These are phyloP conservation scores for Gobio gobio DNA, from an alignment of 2,113 vertebrate genomes.

Conservation along the genomic window DNA sequence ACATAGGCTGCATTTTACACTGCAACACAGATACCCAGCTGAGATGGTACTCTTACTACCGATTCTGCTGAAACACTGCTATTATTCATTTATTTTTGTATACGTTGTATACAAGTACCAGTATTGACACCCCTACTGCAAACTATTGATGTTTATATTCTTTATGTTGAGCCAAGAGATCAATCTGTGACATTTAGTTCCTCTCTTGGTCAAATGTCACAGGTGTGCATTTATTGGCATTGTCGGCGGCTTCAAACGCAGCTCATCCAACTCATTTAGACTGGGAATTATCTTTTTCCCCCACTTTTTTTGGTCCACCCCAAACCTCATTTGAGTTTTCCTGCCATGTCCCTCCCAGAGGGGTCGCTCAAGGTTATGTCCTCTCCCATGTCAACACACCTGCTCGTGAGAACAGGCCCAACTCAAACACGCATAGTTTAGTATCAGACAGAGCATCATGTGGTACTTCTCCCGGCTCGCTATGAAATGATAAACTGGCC, in stretches of 20 bases:
- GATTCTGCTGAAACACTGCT: not conserved
- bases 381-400: slow-evolving; percentile 12
- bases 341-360: not conserved
- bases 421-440: not conserved
- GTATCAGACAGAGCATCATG: not conserved
- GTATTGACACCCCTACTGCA: not conserved
- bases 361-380: not conserved
- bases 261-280: not conserved
- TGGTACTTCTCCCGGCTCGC: too few species aligned
- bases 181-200: slow-evolving; percentile 24
- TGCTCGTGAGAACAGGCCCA: not conserved
- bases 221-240: not conserved
- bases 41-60: not conserved
- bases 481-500: not conserved
- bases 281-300: not conserved
- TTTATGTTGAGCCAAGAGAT: not conserved
- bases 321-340: slow-evolving; percentile 13
- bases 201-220: slow-evolving; percentile 12
- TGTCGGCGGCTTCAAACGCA: not conserved
- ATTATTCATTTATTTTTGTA: not conserved
- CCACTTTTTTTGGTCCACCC: not conserved
- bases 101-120: not conserved
- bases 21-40: not conserved
- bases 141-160: not conserved
- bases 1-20: not conserved